phyloP scores from a whole-genome alignment of 2,113 vertebrate species.

The Progne subis region DNA sequence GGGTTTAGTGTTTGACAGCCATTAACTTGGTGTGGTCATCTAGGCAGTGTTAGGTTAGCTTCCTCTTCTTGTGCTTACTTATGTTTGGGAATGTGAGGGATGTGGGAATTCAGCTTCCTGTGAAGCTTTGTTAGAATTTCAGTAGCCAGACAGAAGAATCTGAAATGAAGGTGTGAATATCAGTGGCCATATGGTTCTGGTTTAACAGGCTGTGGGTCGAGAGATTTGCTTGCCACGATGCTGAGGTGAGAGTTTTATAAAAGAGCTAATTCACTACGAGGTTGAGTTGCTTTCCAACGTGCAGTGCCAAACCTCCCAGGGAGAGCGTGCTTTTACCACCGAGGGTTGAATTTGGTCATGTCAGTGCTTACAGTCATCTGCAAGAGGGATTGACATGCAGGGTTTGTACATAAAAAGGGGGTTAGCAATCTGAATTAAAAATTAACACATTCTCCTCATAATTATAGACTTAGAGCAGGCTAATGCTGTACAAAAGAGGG shows the following conservation, averaged over 20 bases:
- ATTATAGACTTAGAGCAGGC: neutral
- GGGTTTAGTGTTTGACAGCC: slow-evolving; percentile 33
- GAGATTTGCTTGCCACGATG: neutral
- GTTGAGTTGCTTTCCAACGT: neutral
- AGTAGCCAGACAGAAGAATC: neutral
- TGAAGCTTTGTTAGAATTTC: neutral
- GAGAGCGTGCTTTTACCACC: neutral
- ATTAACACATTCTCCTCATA: slow-evolving; percentile 11
- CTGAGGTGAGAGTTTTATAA: neutral
- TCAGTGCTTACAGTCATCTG: neutral
- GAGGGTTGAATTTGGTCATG: neutral
- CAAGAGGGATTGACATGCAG: neutral
- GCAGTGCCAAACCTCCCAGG: neutral
- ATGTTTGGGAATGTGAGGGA: neutral
- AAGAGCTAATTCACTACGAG: neutral
- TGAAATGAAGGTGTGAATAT: neutral
- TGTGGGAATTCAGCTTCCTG: neutral
- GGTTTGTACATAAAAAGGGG: neutral
- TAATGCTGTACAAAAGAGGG: slow-evolving; percentile 4
- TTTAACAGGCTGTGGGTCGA: neutral
- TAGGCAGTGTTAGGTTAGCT: neutral
- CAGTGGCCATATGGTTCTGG: neutral
- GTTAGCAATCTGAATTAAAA: slow-evolving; percentile 49
- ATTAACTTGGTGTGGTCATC: neutral
- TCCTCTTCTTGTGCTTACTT: neutral